Evolutionary conservation across 2,888 invertebrate genomes (phyloP).

Genomic region (Cheilosia soror): DNA sequence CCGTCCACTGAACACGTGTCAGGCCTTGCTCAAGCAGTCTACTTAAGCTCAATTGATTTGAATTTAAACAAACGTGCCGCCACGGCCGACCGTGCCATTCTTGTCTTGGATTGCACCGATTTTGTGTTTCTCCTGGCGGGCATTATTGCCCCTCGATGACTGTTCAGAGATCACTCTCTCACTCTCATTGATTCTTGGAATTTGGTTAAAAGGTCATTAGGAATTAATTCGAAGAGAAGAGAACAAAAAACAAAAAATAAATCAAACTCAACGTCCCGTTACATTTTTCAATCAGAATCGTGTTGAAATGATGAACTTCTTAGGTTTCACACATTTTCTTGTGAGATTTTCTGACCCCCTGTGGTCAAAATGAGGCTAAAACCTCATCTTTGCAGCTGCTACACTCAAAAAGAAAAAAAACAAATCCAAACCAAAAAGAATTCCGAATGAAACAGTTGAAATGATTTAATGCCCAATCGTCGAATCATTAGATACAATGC

Average conservation of each 20-base stretch:
- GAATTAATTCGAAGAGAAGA: constrained; percentile 40
- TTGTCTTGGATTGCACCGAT: constrained; percentile 57
- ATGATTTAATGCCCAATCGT: constrained; percentile 53
- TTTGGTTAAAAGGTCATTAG: constrained; percentile 65
- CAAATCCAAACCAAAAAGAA: constrained; percentile 2
- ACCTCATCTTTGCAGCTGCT: constrained; percentile 19
- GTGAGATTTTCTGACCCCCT: constrained; percentile 47
- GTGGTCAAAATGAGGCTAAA: constrained; percentile 55
- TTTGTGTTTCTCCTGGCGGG: constrained; percentile 26
- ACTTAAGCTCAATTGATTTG: constrained; percentile 71
- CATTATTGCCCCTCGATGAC: constrained; percentile 34
- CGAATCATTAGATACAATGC: constrained; percentile 43
- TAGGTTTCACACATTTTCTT: constrained; percentile 23
- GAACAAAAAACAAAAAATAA: constrained; percentile 25
- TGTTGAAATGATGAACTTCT: constrained; percentile 47
- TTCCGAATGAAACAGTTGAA: constrained; percentile 43
- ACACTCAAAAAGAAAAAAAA: background rate
- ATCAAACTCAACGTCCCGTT: constrained; percentile 60
- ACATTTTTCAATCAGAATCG: constrained; percentile 62
- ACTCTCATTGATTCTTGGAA: constrained; percentile 61
- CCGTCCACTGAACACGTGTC: constrained; percentile 65
- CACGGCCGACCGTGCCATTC: constrained; percentile 35
- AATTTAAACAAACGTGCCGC: constrained; percentile 72
- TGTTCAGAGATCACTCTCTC: constrained; percentile 38
- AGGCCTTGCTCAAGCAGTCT: constrained; percentile 53